A percentile compares a stretch with the other conserved stretches of the same genome.
These are phyloP conservation scores for Leucoptera coffeella DNA, from an alignment of 2,888 invertebrate species.

Conservation along the genomic window DNA sequence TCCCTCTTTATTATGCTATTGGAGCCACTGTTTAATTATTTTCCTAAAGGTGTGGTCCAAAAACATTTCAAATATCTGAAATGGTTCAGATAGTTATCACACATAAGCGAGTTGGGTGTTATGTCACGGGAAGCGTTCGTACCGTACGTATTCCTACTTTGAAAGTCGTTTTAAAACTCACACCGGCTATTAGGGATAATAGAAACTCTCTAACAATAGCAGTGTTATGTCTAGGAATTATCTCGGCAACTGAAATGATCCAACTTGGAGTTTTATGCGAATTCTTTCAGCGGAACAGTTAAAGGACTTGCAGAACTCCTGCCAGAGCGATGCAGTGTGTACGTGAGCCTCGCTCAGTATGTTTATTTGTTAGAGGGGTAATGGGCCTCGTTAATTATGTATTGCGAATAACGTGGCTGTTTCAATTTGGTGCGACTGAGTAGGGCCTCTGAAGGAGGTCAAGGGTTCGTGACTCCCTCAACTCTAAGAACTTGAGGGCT, in stretches of 20 bases:
- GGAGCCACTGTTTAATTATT: too few species aligned
- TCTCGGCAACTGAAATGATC: constrained; percentile 34
- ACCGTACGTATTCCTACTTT: too few species aligned
- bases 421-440: constrained; percentile 35
- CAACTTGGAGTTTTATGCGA: constrained; percentile 36
- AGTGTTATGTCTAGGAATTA: constrained; percentile 34
- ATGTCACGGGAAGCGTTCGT: too few species aligned
- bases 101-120: constrained; percentile 49
- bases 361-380: constrained; percentile 33
- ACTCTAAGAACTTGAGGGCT: constrained; percentile 35
- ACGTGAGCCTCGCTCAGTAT: too few species aligned
- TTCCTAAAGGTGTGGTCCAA: too few species aligned
- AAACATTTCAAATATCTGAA: too few species aligned
- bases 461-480: constrained; percentile 45
- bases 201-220: constrained; percentile 38
- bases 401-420: constrained; percentile 41
- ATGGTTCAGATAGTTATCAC: too few species aligned
- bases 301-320: constrained; percentile 7
- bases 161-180: constrained; percentile 45
- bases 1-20: too few species aligned
- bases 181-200: constrained; percentile 47
- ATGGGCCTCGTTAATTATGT: constrained; percentile 51
- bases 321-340: constrained; percentile 7
- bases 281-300: constrained; percentile 10
- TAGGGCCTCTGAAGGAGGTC: constrained; percentile 44